Evolutionary conservation across 2,888 invertebrate species (phyloP), one percentile per base, ranked within the genome.

Genomic region (Drosophila mimetica): DNA sequence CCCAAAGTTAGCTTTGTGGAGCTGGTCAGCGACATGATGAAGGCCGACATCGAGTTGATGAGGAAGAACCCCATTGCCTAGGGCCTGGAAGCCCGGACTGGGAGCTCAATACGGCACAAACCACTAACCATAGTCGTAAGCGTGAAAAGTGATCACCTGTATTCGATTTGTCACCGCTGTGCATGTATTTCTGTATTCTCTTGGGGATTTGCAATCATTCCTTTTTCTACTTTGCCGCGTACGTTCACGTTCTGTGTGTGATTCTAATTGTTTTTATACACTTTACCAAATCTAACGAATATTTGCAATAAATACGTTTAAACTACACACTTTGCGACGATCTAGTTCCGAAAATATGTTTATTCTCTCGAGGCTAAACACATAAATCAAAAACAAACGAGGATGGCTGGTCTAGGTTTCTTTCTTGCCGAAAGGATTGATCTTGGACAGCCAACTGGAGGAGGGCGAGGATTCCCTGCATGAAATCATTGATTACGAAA

Each of bases 21-120:
- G 89, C 93, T 99, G 44, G 98, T 99, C 2, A 94, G 95, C 85
- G 99, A 99, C 89, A 99, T 99, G 99, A 95, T 99, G 93, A 94
- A 95, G 30, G 94, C 97, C 0, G 99, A 99, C 92, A 93, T 99
- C 36, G 94, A 94, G 79, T 93, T 99, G 60, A 99, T 99, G 99
- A 96, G 94, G 89, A 94, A 93, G 77, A 96, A 99, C 93, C 98
- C 99, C 5, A 93, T 94, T 79, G 99, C 99, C 72, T 99, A 77
- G 47, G 37, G 22, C 36, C 50, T 20, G 28, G 6, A 16, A 18
- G 51, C 16, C 28, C 14, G 28, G n/a, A 50, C 8, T 5, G 52
- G 71, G 54, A 65, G 48, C 51, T 13, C n/a, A 63, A 37, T 57
- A 65, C 65, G 77, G 83, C 87, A 88, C 88, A 88, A 88, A 86